phyloP scores from a whole-genome alignment of 2,888 invertebrate genomes.

The Tetragnatha montana region DNA sequence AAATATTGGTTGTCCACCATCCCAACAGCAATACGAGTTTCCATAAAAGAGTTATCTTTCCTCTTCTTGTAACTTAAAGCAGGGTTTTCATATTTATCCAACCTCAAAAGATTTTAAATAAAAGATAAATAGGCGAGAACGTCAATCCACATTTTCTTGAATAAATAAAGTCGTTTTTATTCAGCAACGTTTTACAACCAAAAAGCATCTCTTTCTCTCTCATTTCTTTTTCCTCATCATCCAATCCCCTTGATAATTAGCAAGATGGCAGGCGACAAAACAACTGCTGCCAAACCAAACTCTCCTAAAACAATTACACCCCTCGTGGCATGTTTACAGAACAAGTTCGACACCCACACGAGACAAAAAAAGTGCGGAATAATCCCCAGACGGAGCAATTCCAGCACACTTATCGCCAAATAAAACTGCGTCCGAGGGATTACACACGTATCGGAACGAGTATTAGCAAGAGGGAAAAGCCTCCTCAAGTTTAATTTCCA shows the following conservation, averaged over 20 bases:
- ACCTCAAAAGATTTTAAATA: no score
- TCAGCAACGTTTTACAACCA: no score
- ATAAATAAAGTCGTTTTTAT: no score
- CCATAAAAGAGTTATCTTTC: no score
- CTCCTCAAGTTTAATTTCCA: conserved; percentile 32
- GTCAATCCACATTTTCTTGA: no score
- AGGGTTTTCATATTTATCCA: no score
- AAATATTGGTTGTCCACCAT: no score
- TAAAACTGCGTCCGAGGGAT: background rate
- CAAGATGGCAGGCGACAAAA: background rate
- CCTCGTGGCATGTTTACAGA: background rate
- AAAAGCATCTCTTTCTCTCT: no score
- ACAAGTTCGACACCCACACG: background rate
- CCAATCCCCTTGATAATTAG: background rate
- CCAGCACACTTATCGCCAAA: background rate
- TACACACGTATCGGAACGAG: background rate
- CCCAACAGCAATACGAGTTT: no score
- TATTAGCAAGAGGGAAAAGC: background rate
- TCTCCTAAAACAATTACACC: background rate
- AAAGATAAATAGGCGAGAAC: no score
- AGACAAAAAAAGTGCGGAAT: background rate
- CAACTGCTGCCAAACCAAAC: background rate
- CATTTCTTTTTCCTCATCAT: background rate
- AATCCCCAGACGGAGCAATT: background rate
- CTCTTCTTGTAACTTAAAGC: no score